These are phyloP conservation scores for human (Homo sapiens) DNA, from an alignment of 2,113 vertebrate species.

Conservation along the genomic window GRCh38 chr5:58827501-58828000, in stretches of 20 bases:
- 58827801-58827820: constrained; percentile 17
- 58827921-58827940: neutral
- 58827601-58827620: neutral
- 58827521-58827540: no score
- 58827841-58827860: neutral
- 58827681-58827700: constrained; percentile 57
- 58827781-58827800: neutral
- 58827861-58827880: neutral
- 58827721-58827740: neutral
- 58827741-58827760: constrained; percentile 31
- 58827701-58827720: constrained; percentile 27
- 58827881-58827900: neutral
- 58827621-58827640: constrained; percentile 1
- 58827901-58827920: neutral
- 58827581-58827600: neutral
- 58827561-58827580: neutral
- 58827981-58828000: neutral
- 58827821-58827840: neutral
- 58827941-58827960: neutral
- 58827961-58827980: neutral
- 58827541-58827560: neutral
- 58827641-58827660: neutral
- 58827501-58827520: neutral
- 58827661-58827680: constrained; percentile 59
- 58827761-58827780: neutral